These are phyloP conservation scores for Sebastes matsubarae DNA, from an alignment of 2,797 vertebrate genomes.

Conservation along the genomic window DNA sequence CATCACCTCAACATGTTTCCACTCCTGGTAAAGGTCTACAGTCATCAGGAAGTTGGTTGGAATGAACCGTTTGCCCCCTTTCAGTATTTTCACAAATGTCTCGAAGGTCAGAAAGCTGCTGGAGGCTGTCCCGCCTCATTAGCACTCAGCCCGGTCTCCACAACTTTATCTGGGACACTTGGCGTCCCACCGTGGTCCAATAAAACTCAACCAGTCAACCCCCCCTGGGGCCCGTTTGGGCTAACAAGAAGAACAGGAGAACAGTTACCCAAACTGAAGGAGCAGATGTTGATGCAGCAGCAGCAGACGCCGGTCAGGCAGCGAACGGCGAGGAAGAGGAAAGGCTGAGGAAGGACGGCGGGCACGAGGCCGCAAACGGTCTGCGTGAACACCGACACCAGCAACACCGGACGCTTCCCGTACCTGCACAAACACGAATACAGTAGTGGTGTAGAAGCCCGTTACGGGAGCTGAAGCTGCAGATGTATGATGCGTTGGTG, in stretches of 20 bases:
- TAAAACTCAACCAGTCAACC: background rate
- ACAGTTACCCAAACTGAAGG: conserved; percentile 78
- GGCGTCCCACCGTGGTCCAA: background rate
- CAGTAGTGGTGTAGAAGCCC: background rate
- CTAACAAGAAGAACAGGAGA: too few relatives aligned
- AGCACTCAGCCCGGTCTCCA: background rate
- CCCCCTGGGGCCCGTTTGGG: background rate
- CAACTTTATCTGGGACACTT: conserved; percentile 1
- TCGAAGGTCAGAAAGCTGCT: conserved; percentile 4
- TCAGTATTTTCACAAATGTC: background rate
- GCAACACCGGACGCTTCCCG: conserved; percentile 73
- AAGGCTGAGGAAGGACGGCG: conserved; percentile 60
- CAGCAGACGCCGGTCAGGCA: conserved; percentile 75
- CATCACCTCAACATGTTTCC: background rate
- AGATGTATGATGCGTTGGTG: background rate
- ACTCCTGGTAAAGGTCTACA: background rate
- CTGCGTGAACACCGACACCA: conserved; percentile 64
- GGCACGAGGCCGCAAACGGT: conserved; percentile 63
- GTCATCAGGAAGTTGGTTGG: background rate
- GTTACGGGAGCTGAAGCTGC: background rate
- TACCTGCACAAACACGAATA: conserved; percentile 59
- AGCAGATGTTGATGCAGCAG: conserved; percentile 77
- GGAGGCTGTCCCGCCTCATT: conserved; percentile 7
- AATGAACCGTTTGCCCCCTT: background rate
- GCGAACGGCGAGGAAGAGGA: conserved; percentile 73